Conservation (phyloP, 2,797 vertebrate genomes). For the Acrossocheilus fasciatus region DNA sequence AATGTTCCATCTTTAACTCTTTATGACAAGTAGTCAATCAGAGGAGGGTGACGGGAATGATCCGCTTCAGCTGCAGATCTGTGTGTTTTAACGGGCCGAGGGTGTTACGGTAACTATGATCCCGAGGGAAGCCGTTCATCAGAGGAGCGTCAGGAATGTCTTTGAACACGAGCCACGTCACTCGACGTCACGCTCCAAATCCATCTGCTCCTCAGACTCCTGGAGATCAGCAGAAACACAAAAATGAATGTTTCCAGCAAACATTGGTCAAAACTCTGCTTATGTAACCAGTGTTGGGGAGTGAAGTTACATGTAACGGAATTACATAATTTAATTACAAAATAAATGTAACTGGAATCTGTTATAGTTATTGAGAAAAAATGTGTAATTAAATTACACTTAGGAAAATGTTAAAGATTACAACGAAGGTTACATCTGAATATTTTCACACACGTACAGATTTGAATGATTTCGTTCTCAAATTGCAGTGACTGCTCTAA, state of each 20-base stretch:
- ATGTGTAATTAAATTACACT: no score
- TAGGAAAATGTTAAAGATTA: no score
- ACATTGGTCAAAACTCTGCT: not conserved
- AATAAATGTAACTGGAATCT: no score
- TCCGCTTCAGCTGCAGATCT: not conserved
- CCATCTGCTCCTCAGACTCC: not conserved
- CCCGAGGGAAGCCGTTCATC: not conserved
- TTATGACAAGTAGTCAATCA: not conserved
- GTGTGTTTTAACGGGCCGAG: not conserved
- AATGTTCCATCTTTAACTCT: conserved; percentile 32
- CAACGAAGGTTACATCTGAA: no score
- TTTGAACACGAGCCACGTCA: not conserved
- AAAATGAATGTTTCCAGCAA: not conserved
- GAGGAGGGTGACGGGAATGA: not conserved
- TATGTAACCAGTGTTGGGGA: not conserved
- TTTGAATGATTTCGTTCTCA: no score
- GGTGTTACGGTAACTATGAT: not conserved
- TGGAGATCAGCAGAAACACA: not conserved
- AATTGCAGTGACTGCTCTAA: no score
- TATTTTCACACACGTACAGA: no score
- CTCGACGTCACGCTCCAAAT: conserved; percentile 37
- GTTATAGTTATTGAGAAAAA: no score
- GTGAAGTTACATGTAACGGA: no score
- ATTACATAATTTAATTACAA: no score
- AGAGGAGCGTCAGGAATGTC: not conserved